Percentiles rank a stretch among this genome's conserved stretches.
phyloP scores from a whole-genome alignment of 1,140 invertebrate genomes.

The Brachionus rotundiformis region DNA sequence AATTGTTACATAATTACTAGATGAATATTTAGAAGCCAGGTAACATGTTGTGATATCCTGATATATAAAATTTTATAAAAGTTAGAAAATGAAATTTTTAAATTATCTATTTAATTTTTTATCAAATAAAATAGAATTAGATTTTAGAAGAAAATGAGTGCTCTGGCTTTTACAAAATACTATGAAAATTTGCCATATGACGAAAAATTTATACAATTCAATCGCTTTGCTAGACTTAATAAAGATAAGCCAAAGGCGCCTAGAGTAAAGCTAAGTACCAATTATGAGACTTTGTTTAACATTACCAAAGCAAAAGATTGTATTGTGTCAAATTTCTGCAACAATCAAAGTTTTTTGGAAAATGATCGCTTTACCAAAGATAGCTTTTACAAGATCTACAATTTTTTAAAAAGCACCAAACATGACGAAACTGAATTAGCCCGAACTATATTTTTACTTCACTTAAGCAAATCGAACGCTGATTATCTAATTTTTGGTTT shows the following conservation, averaged over 20 bases:
- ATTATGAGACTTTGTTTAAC: background rate
- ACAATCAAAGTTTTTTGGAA: slow-evolving; percentile 14
- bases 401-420: background rate
- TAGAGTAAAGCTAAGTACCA: background rate
- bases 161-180: slow-evolving; percentile 6
- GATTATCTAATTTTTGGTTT: slow-evolving; percentile 18
- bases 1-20: background rate
- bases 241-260: background rate
- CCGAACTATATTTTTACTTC: background rate
- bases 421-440: background rate
- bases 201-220: slow-evolving; percentile 26
- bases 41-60: background rate
- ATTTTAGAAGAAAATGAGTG: background rate
- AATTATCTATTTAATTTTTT: background rate
- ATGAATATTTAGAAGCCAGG: background rate
- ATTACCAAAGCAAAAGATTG: background rate
- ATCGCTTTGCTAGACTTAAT: background rate
- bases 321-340: background rate
- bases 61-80: background rate
- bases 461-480: slow-evolving; percentile 12
- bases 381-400: background rate
- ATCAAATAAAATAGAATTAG: slow-evolving; percentile 2
- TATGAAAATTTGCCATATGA: slow-evolving; percentile 5
- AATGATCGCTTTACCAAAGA: slow-evolving; percentile 18
- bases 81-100: background rate